Evolutionary conservation across 2,888 invertebrate species (phyloP).

Genomic region (Plebejus anna): DNA sequence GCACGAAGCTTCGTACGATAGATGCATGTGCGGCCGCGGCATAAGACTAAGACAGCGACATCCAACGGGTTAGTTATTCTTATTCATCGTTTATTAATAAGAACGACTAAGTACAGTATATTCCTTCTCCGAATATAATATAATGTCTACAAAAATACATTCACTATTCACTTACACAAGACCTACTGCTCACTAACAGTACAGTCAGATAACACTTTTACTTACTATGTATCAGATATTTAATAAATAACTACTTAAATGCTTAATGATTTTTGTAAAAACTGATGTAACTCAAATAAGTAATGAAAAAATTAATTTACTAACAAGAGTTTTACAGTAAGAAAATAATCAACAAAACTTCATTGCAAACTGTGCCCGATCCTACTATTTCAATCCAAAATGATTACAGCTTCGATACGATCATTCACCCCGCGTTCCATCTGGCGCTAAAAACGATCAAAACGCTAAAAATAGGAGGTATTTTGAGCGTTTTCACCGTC

Average conservation of each 20-base stretch:
- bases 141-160: constrained; percentile 23
- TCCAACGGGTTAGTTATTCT: neutral
- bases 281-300: constrained; percentile 8
- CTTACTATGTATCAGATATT: neutral
- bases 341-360: neutral
- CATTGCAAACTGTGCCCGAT: neutral
- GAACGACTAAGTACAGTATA: neutral
- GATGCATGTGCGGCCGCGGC: no score
- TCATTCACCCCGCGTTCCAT: neutral
- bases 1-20: no score
- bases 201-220: constrained; percentile 12
- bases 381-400: neutral
- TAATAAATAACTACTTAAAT: constrained; percentile 19
- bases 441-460: no score
- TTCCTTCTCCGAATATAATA: neutral
- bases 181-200: constrained; percentile 13
- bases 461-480: no score
- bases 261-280: constrained; percentile 9
- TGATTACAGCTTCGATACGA: neutral
- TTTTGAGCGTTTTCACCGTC: no score
- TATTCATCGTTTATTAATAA: neutral
- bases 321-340: neutral
- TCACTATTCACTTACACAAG: constrained; percentile 12
- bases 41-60: no score
- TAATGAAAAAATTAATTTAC: neutral